Base-by-base conservation (phyloP, 2,888 invertebrate genomes). In the Criorhina ranunculi region DNA sequence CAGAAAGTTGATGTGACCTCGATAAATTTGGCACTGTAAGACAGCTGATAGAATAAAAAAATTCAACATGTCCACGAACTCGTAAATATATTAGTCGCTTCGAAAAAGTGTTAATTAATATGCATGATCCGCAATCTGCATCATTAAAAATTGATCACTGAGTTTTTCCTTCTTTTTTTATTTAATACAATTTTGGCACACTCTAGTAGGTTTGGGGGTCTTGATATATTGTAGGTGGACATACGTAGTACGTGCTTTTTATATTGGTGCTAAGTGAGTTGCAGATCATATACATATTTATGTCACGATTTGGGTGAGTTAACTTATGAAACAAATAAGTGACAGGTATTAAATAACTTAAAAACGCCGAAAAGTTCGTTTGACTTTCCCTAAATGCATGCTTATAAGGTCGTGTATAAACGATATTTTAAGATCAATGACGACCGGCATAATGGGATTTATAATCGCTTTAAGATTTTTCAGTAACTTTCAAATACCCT, bases 41-140 rank as follows among this genome's bases (percentile, higher is more conserved):
- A 55, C 73, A 73, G 53, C 42, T 64, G 75, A 66, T 46, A 57
- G 55, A 75, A 19, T 31, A 57, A 66, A 75, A n/a, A 37, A 19
- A n/a, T 19, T 8, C 55, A 46, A 64, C 15, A 24, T 44, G 29
- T 44, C 44, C 55, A 4, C 7, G 29, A 73, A 64, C 19, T 8
- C 15, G 17, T 46, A 37, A 35, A 44, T 37, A 35, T 37, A 44
- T 64, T 64, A 55, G 35, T 75, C 57, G 66, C 17, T 24, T 29
- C 11, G 29, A 29, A 60, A 60, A 42, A 64, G 35, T 46, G 44
- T 11, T 44, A 57, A 57, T 29, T 49, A 49, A 64, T 31, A 46
- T 64, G 64, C 60, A 60, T 29, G 12, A 60, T 60, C 31, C 15
- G 5, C 35, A 33, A 64, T 64, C 24, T 66, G 64, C 64, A 66